Percentiles rank a stretch among this genome's conserved stretches.
Conservation (phyloP, 2,888 invertebrate species). For the Phengaris alcon region DNA sequence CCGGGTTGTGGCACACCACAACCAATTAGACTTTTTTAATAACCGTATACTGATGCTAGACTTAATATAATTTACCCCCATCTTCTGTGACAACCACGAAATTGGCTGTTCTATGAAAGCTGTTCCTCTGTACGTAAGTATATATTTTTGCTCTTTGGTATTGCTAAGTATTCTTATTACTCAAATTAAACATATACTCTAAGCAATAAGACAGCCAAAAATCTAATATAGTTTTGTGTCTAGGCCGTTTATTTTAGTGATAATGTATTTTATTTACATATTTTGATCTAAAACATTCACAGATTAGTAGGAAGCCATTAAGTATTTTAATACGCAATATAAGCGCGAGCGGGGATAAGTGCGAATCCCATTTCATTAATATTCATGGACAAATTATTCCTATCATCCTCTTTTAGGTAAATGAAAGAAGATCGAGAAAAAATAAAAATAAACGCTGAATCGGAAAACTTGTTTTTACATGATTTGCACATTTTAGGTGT, state of each 20-base stretch:
- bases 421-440: constrained; percentile 60
- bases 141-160: too few relatives aligned
- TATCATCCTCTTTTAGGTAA: constrained; percentile 63
- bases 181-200: too few relatives aligned
- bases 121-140: too few relatives aligned
- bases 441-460: constrained; percentile 56
- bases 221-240: background rate
- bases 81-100: too few relatives aligned
- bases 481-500: constrained; percentile 29
- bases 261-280: constrained; percentile 16
- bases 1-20: too few relatives aligned
- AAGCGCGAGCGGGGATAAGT: constrained; percentile 59
- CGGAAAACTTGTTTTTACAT: constrained; percentile 41
- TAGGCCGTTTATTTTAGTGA: background rate
- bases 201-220: too few relatives aligned
- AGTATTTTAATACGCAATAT: constrained; percentile 61
- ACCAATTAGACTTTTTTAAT: too few relatives aligned
- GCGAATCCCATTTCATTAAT: constrained; percentile 68
- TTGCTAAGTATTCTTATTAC: too few relatives aligned
- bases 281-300: constrained; percentile 30
- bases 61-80: too few relatives aligned
- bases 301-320: constrained; percentile 56
- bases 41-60: too few relatives aligned
- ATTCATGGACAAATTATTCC: constrained; percentile 72
- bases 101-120: too few relatives aligned